A percentile compares a stretch with the other conserved stretches of the same genome.
phyloP scores from a whole-genome alignment of 1,140 invertebrate species.

The Yoshiicerus persimilis region DNA sequence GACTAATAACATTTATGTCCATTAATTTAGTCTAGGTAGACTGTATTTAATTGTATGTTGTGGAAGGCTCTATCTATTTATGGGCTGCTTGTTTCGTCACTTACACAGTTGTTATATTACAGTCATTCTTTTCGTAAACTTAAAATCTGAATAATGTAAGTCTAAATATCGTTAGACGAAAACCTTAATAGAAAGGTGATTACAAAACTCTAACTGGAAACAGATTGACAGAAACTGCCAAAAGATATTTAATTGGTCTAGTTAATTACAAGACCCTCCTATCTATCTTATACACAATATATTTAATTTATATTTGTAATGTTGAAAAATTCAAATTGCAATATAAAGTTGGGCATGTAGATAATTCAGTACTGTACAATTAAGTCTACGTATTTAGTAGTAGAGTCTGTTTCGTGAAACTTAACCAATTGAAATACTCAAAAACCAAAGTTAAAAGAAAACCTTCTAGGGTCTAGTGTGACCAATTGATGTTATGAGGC shows the following conservation, averaged over 20 bases:
- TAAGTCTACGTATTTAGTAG: not conserved
- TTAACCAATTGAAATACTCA: not conserved
- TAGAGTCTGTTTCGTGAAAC: not conserved
- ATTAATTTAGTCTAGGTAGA: not conserved
- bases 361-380: not conserved
- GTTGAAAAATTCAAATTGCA: no score
- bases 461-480: constrained; percentile 26
- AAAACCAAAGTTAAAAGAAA: not conserved
- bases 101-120: not conserved
- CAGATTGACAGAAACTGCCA: not conserved
- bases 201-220: not conserved
- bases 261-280: not conserved
- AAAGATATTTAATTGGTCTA: not conserved
- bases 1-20: not conserved
- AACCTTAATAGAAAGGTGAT: not conserved
- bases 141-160: not conserved
- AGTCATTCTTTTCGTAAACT: not conserved
- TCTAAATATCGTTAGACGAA: not conserved
- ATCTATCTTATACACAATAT: not conserved
- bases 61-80: not conserved
- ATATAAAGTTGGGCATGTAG: not conserved
- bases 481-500: constrained; percentile 39
- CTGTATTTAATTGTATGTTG: no score
- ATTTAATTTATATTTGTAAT: not conserved
- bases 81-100: not conserved